Conservation (phyloP, 2,888 invertebrate genomes). For the Parasteatoda lunata region DNA sequence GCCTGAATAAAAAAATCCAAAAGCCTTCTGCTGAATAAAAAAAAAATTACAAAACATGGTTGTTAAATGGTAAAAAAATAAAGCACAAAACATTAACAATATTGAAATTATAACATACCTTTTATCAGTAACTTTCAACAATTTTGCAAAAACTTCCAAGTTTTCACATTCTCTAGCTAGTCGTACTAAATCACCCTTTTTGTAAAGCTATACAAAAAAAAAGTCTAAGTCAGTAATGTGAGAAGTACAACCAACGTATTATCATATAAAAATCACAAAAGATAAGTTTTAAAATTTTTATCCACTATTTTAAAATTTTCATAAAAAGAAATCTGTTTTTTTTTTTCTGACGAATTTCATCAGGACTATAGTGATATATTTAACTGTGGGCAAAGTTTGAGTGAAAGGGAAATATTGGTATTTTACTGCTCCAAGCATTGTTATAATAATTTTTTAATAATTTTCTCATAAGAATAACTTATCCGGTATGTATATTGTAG, state of each 20-base stretch:
- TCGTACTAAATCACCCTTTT: conserved; percentile 81
- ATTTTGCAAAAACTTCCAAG: conserved; percentile 81
- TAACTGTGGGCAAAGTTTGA: too few relatives aligned
- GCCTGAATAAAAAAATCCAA: background rate
- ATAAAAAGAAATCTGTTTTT: too few relatives aligned
- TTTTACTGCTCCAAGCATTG: too few relatives aligned
- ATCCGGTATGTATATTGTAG: too few relatives aligned
- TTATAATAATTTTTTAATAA: too few relatives aligned
- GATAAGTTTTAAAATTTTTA: too few relatives aligned
- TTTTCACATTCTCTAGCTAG: conserved; percentile 82
- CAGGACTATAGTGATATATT: too few relatives aligned
- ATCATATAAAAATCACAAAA: too few relatives aligned
- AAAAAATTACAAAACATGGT: background rate
- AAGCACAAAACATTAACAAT: background rate
- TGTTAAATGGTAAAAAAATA: background rate
- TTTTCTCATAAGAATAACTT: too few relatives aligned
- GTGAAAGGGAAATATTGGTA: too few relatives aligned
- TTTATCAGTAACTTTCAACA: conserved; percentile 82
- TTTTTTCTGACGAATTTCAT: too few relatives aligned
- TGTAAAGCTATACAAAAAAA: conserved; percentile 79
- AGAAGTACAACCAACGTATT: background rate
- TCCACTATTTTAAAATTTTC: too few relatives aligned
- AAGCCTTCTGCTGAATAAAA: background rate
- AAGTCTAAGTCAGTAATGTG: background rate
- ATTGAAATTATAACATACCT: conserved; percentile 74